Base-by-base conservation (phyloP, 2,797 vertebrate species). In the Sebastes umbrosus region DNA sequence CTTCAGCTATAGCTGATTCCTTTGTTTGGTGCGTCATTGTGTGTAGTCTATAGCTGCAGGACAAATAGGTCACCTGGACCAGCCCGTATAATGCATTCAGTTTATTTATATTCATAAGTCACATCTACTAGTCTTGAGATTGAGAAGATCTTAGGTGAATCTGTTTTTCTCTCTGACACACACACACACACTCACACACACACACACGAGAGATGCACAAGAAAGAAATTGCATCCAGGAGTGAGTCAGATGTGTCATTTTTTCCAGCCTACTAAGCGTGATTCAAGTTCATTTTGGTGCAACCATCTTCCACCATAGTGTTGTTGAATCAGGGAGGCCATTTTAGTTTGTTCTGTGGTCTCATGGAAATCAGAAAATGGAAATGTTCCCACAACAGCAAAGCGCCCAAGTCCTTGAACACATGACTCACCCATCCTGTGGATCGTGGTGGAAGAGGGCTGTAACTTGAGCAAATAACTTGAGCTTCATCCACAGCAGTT, bases 361-460 rank as follows among this genome's bases (percentile, higher is more conserved):
- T 91, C 90, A 94, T 94, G 93, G 91, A 95, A 94, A 94, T 94
- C 85, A 94, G 92, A 94, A 93, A 94, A 94, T 94, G 94, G 94
- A 95, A 94, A 95, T 94, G 86, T 93, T 93, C 93, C 90, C 93
- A 93, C 91, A 93, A 92, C 92, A 93, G 87, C 57, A 18, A 75
- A 88, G 85, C 76, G 52, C 69, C 80, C 78, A 73, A 91, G 90
- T 91, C 93, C 93, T 94, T 91, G 92, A 94, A 86, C 84, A 80
- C 87, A 94, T 94, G 93, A 95, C 93, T 95, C 94, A 94, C 93
- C 84, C 94, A 94, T 94, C 94, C 94, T 95, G 93, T 87, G 87
- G 86, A 92, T 92, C 93, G 65, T 60, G 77, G 83, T 91, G 84
- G 85, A 93, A 85, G 85, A 93, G 91, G 82, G 84, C 84, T 91